Percentiles rank a stretch among this genome's conserved stretches.
Conservation (phyloP, 2,888 invertebrate species). For the Pelosia muscerda region DNA sequence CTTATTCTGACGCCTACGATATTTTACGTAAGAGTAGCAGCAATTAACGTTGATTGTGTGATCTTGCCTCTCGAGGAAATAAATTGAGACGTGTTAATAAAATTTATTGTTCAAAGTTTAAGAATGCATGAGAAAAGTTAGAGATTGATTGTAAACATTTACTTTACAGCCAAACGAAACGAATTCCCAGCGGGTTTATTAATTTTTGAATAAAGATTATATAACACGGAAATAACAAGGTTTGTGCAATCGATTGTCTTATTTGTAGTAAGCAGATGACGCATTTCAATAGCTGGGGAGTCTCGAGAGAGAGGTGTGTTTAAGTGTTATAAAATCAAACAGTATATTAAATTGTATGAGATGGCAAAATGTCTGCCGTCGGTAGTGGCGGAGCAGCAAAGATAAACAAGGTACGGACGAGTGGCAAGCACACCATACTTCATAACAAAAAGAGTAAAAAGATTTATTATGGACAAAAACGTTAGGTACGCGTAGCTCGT, state of each 20-base stretch:
- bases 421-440: conserved; percentile 47
- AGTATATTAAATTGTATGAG: conserved; percentile 56
- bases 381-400: conserved; percentile 46
- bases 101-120: conserved; percentile 76
- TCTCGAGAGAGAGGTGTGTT: conserved; percentile 25
- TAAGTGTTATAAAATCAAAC: conserved; percentile 53
- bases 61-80: conserved; percentile 67
- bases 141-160: conserved; percentile 71
- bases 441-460: conserved; percentile 66
- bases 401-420: conserved; percentile 50
- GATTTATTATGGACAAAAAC: conserved; percentile 76
- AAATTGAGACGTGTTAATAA: conserved; percentile 83
- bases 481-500: conserved; percentile 66
- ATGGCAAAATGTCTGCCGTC: conserved; percentile 49
- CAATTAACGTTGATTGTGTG: conserved; percentile 82
- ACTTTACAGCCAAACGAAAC: conserved; percentile 63
- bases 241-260: conserved; percentile 57
- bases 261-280: conserved; percentile 24
- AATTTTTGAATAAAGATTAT: conserved; percentile 62
- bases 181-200: conserved; percentile 63
- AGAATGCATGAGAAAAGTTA: conserved; percentile 76
- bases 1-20: conserved; percentile 66
- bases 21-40: conserved; percentile 77
- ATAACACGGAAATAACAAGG: conserved; percentile 65
- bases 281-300: conserved; percentile 38